Base-by-base conservation (phyloP, 2,888 invertebrate genomes). In the Heliconius aoede region DNA sequence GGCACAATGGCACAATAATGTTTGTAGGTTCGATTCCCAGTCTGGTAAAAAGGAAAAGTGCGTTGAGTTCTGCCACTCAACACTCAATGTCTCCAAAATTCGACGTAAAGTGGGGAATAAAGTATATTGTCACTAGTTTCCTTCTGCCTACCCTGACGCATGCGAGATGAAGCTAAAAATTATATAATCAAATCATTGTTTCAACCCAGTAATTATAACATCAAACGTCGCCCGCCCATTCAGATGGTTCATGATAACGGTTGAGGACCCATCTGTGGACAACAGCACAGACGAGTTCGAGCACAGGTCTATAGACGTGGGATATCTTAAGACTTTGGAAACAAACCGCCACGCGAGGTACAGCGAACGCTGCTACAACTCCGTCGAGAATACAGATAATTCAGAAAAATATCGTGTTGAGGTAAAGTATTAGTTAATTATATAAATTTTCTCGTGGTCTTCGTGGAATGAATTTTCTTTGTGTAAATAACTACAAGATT, bases 161-260 rank as follows among this genome's bases (percentile, higher is more conserved):
- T n/a, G n/a, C n/a, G n/a, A n/a, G n/a, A n/a, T n/a, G 7, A 0
- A 46, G 18, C 46, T 7, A 46, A 46, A 40, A 40, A 40, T 11
- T 11, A 46, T 67, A 24, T 26, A 24, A 40, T 24, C 11, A 26
- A 26, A 51, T 5, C 13, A n/a, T 69, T 65, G 0, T 55, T 69
- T 69, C 24, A 24, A 24, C n/a, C n/a, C 30, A 69, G 69, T 69
- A 55, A 69, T 69, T 30, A 51, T 69, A 13, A 51, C 51, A 32
- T 69, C 69, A 55, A 69, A 55, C 13, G n/a, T 30, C n/a, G 30
- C 21, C n/a, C 88, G 89, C 0, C 88, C 91, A 0, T 94, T 94
- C 81, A 87, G 88, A 26, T 89, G 89, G 88, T 94, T 93, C 84
- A 93, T 94, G 93, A 91, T 94, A 74, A 93, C 93, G 0, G 92